Evolutionary conservation across 2,888 invertebrate genomes (phyloP), one percentile per base, ranked within the genome.

Genomic region (Lathronympha strigana): DNA sequence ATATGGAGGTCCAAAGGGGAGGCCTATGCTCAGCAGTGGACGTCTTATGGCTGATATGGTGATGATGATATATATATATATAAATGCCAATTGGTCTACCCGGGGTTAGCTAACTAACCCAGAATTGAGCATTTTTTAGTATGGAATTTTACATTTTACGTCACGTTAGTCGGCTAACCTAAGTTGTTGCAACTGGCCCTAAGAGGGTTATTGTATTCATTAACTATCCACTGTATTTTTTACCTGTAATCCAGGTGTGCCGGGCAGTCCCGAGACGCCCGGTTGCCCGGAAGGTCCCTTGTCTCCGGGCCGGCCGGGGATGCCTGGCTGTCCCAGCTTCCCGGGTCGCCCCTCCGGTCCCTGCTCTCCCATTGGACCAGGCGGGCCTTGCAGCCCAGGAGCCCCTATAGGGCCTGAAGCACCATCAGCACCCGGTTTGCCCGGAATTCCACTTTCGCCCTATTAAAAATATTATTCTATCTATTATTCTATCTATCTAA

Each of bases 341-440:
- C 96, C 96, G 0, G 94, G 84, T 0, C 94, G 86, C 4, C 95
- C 95, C 54, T 93, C 93, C 1, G 93, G 93, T 0, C 94, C 94
- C 13, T 88, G 87, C 67, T 92, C 92, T n/a, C 94, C 94, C 76
- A 92, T 85, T 0, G 93, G 93, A 15, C 96, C 96, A 4, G 93
- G 93, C 1, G 93, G 92, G 0, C 97, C 97, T 72, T 93, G 93
- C 0, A 94, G 93, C 2, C 97, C 96, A 17, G 91, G 82, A 54
- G 93, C 80, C 4, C 96, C 96, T 21, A 91, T 86, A 36, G 93
- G 93, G 40, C 97, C 97, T 1, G 94, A 90, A n/a, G 94, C 92
- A 2, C 97, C 97, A 76, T 96, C 95, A 53, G 93, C 86, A 19
- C 96, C 96, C 6, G 94, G 91, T 84, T 95, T 96, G 0, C 96